A percentile compares a stretch with the other conserved stretches of the same genome.
Evolutionary conservation across 2,113 vertebrate genomes (phyloP).

Genomic region (Zosterops japonicus): DNA sequence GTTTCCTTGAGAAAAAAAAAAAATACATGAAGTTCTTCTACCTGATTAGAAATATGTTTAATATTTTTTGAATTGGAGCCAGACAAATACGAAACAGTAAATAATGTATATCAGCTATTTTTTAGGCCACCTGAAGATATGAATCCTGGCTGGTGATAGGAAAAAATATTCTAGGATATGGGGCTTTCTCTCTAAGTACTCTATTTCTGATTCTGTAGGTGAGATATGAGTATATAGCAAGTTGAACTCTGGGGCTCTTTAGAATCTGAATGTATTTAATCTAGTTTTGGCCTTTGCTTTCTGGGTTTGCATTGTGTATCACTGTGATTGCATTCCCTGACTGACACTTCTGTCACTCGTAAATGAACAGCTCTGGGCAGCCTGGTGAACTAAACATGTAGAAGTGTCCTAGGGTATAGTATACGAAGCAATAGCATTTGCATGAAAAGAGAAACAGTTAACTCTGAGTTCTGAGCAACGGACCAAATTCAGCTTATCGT

Average conservation of each 20-base stretch:
- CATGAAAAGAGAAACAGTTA: neutral
- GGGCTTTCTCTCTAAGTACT: neutral
- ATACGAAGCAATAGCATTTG: neutral
- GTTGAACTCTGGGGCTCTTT: neutral
- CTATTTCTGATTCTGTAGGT: neutral
- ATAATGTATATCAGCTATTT: rapidly evolving
- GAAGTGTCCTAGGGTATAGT: neutral
- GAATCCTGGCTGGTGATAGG: neutral
- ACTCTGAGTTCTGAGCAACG: neutral
- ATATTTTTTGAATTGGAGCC: neutral
- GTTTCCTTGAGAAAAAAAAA: neutral
- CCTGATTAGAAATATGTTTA: neutral
- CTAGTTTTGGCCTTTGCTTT: neutral
- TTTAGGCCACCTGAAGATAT: neutral
- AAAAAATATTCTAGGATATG: neutral
- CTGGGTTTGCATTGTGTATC: neutral
- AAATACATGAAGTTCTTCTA: rapidly evolving
- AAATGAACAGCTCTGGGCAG: neutral
- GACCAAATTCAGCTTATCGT: neutral
- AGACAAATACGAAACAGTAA: neutral
- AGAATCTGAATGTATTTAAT: neutral
- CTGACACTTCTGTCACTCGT: rapidly evolving
- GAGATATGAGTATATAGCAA: neutral
- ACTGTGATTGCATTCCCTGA: neutral
- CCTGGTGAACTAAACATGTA: neutral